Percentiles rank a stretch among this genome's conserved stretches.
phyloP scores from a whole-genome alignment of 2,113 vertebrate species.

The Forbesichthys papilliferus region DNA sequence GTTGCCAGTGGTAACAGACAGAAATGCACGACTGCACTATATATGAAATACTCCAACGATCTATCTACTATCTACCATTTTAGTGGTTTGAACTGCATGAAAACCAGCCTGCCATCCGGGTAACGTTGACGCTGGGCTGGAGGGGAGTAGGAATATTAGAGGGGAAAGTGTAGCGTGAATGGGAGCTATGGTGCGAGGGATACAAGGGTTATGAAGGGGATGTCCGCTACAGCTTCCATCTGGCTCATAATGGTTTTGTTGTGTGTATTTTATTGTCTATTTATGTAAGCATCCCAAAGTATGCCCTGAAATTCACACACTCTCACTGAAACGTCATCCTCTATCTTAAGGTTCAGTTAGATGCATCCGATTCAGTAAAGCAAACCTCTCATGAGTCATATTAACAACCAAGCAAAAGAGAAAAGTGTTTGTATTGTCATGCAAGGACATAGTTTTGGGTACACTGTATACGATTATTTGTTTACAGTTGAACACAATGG shows the following conservation, averaged over 20 bases:
- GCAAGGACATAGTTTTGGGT: not conserved
- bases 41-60: slow-evolving; percentile 12
- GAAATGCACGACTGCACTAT: not conserved
- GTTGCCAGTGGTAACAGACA: not conserved
- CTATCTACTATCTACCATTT: not conserved
- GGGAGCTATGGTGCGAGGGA: slow-evolving; percentile 26
- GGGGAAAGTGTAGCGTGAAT: slow-evolving; percentile 31
- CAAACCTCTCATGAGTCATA: not conserved
- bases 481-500: not conserved
- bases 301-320: not conserved
- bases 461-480: not conserved
- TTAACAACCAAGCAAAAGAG: not conserved
- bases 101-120: too few relatives aligned
- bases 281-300: slow-evolving; percentile 15
- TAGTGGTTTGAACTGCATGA: not conserved
- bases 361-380: not conserved
- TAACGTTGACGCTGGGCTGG: slow-evolving; percentile 2
- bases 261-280: slow-evolving; percentile 11
- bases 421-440: not conserved
- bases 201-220: slow-evolving; percentile 16
- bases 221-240: slow-evolving; percentile 21
- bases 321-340: not conserved
- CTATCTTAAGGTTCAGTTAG: not conserved
- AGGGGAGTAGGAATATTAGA: not conserved
- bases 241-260: slow-evolving; percentile 4